Evolutionary conservation across 1,140 invertebrate genomes (phyloP), one percentile per base, ranked within the genome.

Genomic region (Whitmania pigra): DNA sequence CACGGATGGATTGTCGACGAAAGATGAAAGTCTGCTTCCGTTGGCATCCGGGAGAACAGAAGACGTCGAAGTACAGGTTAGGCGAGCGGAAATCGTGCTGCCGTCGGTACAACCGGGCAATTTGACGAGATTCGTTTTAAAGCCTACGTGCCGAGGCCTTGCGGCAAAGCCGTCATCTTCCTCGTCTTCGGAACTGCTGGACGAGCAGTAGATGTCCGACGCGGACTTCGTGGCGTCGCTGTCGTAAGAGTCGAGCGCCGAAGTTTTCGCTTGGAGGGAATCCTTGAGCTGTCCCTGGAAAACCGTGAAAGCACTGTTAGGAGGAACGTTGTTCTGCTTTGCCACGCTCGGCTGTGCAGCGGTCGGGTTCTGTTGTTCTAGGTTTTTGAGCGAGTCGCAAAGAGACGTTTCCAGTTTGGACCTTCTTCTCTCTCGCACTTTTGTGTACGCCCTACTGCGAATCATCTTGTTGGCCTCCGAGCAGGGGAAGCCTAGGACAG

Each of bases 141-240:
- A 63, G 29, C 9, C 1, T 1, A 63, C 6, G 11, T 25, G 57
- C 22, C 11, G 7, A 13, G 57, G 29, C 18, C 57, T 63, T 0
- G 22, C 29, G 9, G 29, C 22, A 13, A 63, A 25, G 29, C 29
- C 57, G 57, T 63, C 57, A 3, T 63, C 57, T 25, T 63, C 57
- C 7, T 63, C 57, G 29, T 63, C 57, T 22, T 25, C 22, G 9
- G 57, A 63, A 25, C 53, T 49, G 49, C 53, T 49, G 6, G n/a
- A 22, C 2, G 36, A 53, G 22, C 69, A 36, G 49, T 53, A 53
- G 22, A 70, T 70, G 29, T 36, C 49, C 18, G 69, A 70, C 20
- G 69, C 69, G 53, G 69, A 70, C 53, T 70, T 36, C 6, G 69
- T 70, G 43, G 49, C 69, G 53, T 70, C 69, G 49, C 69, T 70